Base-by-base conservation (phyloP, 2,888 invertebrate species). In the Parasteatoda lunata region DNA sequence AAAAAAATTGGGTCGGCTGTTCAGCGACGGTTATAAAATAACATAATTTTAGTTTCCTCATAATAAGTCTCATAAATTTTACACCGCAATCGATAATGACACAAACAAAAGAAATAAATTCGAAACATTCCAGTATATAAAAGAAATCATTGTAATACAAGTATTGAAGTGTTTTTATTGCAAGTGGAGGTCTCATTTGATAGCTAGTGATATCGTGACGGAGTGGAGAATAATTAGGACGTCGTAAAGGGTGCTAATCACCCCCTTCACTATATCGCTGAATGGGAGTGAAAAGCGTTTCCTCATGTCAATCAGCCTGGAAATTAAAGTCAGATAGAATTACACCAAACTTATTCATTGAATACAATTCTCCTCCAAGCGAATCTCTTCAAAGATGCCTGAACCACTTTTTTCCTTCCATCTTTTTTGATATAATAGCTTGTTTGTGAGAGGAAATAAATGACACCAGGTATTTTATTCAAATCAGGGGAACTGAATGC, bases 291-390 rank as follows among this genome's bases (percentile, higher is more conserved):
- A n/a, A 49, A 30, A 30, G 51, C 70, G 79, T 54, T 79, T 66
- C 47, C 64, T 59, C 64, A 64, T 79, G 79, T 59, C 79, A 79
- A 79, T 79, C 79, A 79, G 30, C 59, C 68, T 49, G 30, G 78
- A 70, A 79, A 79, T 79, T 71, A 79, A 69, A 79, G 79, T 79
- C 71, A 71, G 59, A 65, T 68, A 13, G 59, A 59, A 59, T 59
- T 59, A 59, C 59, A 59, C 9, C 59, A 3, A 59, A 59, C 59
- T 59, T 59, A n/a, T 8, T 59, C 30, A 30, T 1, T 30, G 30
- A 30, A 30, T 30, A 30, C 30, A 30, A 30, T 30, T 30, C 30
- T 30, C 30, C 30, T 30, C 30, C 30, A 7, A 59, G 5, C 4
- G 59, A 59, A 59, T 59, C n/a, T 59, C 11, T 59, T 9, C n/a